A percentile compares a stretch with the other conserved stretches of the same genome.
Conservation (phyloP, 2,797 vertebrate genomes). For the Helostoma temminkii region DNA sequence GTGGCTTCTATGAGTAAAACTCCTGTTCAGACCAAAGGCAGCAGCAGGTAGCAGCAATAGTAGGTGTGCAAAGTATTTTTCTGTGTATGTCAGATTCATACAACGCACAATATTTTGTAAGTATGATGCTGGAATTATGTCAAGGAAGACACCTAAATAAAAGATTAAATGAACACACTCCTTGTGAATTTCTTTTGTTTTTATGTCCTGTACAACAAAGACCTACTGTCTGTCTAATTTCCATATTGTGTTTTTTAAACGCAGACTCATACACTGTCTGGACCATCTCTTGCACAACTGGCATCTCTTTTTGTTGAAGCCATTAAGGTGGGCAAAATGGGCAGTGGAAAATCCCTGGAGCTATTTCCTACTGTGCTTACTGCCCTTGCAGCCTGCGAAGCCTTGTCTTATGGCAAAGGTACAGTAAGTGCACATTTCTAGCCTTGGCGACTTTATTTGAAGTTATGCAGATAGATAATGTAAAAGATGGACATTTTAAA, state of each 20-base stretch:
- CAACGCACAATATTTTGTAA: not conserved
- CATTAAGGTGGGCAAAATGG: conserved; percentile 88
- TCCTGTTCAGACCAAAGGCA: not conserved
- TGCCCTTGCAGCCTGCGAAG: conserved; percentile 88
- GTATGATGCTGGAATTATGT: not conserved
- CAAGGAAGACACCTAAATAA: too few species aligned
- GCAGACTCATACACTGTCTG: conserved; percentile 90
- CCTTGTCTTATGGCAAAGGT: conserved; percentile 91
- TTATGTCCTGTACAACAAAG: not conserved
- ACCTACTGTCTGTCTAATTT: conserved; percentile 5
- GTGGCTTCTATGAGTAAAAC: not conserved
- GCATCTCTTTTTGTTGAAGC: conserved; percentile 89
- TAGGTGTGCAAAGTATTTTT: not conserved
- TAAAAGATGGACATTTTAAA: not conserved
- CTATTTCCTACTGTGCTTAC: conserved; percentile 93
- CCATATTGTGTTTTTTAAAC: conserved; percentile 5
- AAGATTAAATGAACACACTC: too few species aligned
- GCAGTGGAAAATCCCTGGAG: conserved; percentile 93
- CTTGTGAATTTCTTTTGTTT: too few species aligned
- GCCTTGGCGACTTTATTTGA: not conserved
- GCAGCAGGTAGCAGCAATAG: not conserved
- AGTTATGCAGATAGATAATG: not conserved
- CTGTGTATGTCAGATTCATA: not conserved
- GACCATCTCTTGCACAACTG: conserved; percentile 86
- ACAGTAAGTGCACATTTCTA: conserved; percentile 59